Evolutionary conservation across 2,797 vertebrate genomes (phyloP), one percentile per base, ranked within the genome.

Genomic region (Sebastes matsubarae): DNA sequence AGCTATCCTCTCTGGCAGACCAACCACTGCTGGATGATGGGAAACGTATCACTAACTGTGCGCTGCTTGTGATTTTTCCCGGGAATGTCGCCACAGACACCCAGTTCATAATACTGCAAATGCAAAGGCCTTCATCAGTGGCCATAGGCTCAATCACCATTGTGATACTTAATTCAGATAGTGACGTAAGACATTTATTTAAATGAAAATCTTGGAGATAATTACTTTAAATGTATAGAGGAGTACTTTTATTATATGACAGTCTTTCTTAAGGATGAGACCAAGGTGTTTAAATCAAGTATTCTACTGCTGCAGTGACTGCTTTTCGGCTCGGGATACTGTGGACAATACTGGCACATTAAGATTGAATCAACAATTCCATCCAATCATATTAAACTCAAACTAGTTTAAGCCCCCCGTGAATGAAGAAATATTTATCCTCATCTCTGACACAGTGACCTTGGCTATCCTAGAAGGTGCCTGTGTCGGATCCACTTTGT

Each of bases 291-390:
- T 25, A 7, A 25, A 10, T n/a, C 5, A 55, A 20, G 12, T 3
- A 5, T 30, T n/a, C 54, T 32, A 5, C 59, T 24, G 8, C 72
- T 54, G 14, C 25, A 46, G 10, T 3, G 6, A 22, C 4, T 63
- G 58, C 50, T 46, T 69, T 59, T 59, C 30, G n/a, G n/a, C 24
- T 32, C 29, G 13, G 24, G 1, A 61, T 11, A 42, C 6, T 25
- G 5, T 24, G 10, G 6, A 18, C 8, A 30, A 55, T 30, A 25
- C 38, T 6, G 9, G 24, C 12, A 61, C 66, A 58, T 46, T 38
- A 60, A 66, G 64, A 59, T 14, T 58, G 11, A 81, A 68, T 71
- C 30, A 77, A 67, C 54, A 10, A 13, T 79, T 42, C 29, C n/a
- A 60, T 75, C 24, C 61, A 50, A 20, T 68, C 59, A 27, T 20